Base-by-base conservation (phyloP, 1,140 invertebrate genomes). In the Drosophila gunungcola region DNA sequence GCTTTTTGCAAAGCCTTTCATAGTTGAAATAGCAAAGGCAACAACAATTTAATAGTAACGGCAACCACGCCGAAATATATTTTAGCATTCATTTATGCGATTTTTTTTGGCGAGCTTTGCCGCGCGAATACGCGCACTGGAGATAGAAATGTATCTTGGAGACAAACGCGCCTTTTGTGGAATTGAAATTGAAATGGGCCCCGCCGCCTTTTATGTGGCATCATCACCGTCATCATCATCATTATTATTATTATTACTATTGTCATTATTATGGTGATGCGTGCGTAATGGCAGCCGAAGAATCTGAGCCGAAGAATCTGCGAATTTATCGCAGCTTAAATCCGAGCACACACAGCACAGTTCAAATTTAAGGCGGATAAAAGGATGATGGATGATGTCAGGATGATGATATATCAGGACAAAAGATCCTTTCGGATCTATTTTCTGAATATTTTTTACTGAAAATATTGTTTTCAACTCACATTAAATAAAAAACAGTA, bases 81-180 rank as follows among this genome's bases (percentile, higher is more conserved):
- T 88, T 86, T 79, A 82, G 84, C 75, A 86, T 86, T 86, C 79
- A 86, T 86, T 83, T 86, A 88, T 86, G 79, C 83, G 74, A 81
- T 57, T 62, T 58, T 29, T 68, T 70, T 51, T 27, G 38, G 42
- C 32, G 27, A 41, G 48, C 62, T 84, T 68, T 85, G 69, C 82
- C 82, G 79, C 83, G 83, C 70, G 56, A 86, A 56, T 77, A 78
- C 63, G 78, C 73, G 81, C 82, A 70, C 69, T 86, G 48, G 60
- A 70, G 73, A 64, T 78, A 81, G 81, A 88, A 86, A 86, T 88
- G 82, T 86, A 86, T 81, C 82, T 81, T 75, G 43, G 54, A 78
- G 82, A 86, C 83, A 83, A 70, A 88, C 74, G 83, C 78, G 82
- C 82, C 75, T 81, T 86, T 78, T 80, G 58, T 68, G 72, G 73